Base-by-base conservation (phyloP, 2,797 vertebrate species). In the Typhlichthys subterraneus region DNA sequence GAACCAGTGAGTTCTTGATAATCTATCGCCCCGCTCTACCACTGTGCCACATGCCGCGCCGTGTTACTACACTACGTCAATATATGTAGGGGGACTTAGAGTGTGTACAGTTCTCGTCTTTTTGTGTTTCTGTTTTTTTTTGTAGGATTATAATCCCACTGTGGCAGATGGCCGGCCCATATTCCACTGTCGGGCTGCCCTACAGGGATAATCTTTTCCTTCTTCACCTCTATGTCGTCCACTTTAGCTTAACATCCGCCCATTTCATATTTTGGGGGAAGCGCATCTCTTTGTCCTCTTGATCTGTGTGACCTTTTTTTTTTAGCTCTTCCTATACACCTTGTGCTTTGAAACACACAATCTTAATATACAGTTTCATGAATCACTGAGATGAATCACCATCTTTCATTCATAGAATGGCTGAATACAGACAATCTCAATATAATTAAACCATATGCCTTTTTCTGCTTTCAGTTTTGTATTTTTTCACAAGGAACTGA, bases 101-200 rank as follows among this genome's bases (percentile, higher is more conserved):
- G 12, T 10, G 53, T 5, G 10, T 23, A 50, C 14, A 51, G 56
- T 13, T 45, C 69, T 46, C 45, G 54, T 75, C 51, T 58, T 70
- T 58, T 72, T 76, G 70, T 73, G 67, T 63, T 49, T 64, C 15
- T 57, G 63, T 70, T 72, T 74, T 57, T 23, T 29, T 67, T 54
- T 72, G 80, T 69, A 52, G 53, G 77, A 80, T 85, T 86, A 86
- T 85, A 85, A 88, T 85, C 84, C 63, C 57, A 58, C 2, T n/a
- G 77, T 42, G 85, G 72, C 89, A 91, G 89, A 91, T 89, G 89
- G 89, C 53, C 1, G 33, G 19, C 61, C 77, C 45, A 61, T 88
- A 89, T 89, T 87, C 87, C 86, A 61, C 69, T 76, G 13, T 48
- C 62, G 75, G 77, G 77, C 77, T 72, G 72, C 63, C 75, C 77